A percentile compares a stretch with the other conserved stretches of the same genome.
phyloP scores from a whole-genome alignment of 1,140 invertebrate genomes.

The Mylabris phalerata region DNA sequence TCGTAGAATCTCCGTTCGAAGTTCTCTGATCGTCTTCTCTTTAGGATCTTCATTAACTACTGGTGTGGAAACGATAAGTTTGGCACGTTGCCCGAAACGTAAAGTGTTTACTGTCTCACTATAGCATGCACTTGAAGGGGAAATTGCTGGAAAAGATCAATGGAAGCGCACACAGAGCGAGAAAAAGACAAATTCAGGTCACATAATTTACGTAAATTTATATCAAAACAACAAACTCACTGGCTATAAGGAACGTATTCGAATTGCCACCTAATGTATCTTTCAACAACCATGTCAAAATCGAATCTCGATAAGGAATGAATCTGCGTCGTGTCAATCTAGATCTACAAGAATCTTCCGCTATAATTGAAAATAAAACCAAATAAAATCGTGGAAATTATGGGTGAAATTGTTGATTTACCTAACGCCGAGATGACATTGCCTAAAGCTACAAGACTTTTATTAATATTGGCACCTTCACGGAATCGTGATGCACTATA shows the following conservation, averaged over 20 bases:
- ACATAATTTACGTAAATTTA: not conserved
- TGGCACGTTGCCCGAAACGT: slow-evolving; percentile 60
- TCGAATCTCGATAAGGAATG: slow-evolving; percentile 97
- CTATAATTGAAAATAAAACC: slow-evolving; percentile 46
- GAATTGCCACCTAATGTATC: slow-evolving; percentile 51
- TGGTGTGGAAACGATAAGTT: slow-evolving; percentile 61
- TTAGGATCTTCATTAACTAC: slow-evolving; percentile 59
- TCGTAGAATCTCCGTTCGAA: slow-evolving; percentile 52
- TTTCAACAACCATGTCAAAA: slow-evolving; percentile 89
- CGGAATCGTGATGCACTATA: slow-evolving; percentile 47
- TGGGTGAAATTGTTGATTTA: slow-evolving; percentile 27
- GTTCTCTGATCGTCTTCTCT: slow-evolving; percentile 49
- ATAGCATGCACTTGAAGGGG: slow-evolving; percentile 59
- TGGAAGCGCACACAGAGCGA: not conserved
- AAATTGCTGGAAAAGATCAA: slow-evolving; percentile 52
- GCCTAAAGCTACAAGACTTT: slow-evolving; percentile 69
- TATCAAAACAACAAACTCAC: slow-evolving; percentile 32
- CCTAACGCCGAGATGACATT: slow-evolving; percentile 72
- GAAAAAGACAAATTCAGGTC: not conserved
- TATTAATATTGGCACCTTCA: slow-evolving; percentile 77
- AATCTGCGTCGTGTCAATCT: slow-evolving; percentile 78
- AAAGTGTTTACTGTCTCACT: slow-evolving; percentile 65
- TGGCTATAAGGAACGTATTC: slow-evolving; percentile 50
- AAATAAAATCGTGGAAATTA: not conserved
- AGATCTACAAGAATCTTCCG: slow-evolving; percentile 71